Conservation (phyloP, 2,797 vertebrate genomes). For the Xiphophorus birchmanni region DNA sequence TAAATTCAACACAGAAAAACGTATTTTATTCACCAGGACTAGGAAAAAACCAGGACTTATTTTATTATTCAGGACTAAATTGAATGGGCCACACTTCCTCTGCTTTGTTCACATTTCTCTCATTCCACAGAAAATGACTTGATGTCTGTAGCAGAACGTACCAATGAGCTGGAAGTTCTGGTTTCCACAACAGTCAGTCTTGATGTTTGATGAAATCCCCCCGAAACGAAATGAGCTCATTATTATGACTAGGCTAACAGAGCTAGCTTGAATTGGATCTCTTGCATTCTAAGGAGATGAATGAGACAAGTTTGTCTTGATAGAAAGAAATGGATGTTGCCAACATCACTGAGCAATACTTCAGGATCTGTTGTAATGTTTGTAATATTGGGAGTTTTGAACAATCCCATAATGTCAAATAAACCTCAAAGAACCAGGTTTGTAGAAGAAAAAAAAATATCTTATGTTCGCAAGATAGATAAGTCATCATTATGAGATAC, state of each 20-base stretch:
- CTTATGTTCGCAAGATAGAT: no score
- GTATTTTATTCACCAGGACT: neutral
- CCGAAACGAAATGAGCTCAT: no score
- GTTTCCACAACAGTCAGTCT: neutral
- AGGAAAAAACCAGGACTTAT: no score
- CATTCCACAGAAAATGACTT: slow-evolving; percentile 9
- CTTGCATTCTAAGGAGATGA: neutral
- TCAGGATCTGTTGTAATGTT: neutral
- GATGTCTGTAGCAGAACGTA: neutral
- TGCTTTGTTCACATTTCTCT: slow-evolving; percentile 67
- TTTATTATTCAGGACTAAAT: slow-evolving; percentile 7
- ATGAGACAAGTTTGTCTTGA: no score
- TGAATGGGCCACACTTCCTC: slow-evolving; percentile 7
- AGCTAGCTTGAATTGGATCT: no score
- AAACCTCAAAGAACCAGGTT: no score
- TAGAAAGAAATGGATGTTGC: neutral
- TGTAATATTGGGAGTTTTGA: no score
- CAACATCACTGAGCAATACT: neutral
- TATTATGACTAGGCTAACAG: no score
- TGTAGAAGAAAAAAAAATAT: no score
- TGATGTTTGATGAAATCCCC: no score
- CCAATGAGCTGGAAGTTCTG: slow-evolving; percentile 7
- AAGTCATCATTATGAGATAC: no score
- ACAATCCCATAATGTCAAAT: no score
- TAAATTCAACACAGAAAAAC: neutral